Base-by-base conservation (phyloP, 64 coral and sea anemone species). In the Pachyseris speciosa region DNA sequence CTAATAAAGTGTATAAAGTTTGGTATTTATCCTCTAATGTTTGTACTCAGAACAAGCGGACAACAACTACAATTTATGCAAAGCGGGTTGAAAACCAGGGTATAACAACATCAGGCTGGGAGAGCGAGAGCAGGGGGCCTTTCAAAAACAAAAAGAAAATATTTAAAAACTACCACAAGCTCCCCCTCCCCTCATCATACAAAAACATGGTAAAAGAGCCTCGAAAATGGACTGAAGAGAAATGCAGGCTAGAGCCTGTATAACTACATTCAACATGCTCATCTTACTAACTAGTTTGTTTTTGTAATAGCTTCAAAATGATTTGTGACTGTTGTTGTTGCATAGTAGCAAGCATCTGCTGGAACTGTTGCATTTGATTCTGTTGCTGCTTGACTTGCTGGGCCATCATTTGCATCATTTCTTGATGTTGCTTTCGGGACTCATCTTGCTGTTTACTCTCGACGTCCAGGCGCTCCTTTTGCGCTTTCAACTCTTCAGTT, bases 281-380 rank as follows among this genome's bases (percentile, higher is more conserved):
- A 5, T 81, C 3, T 81, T 24, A 60, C 26, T 63, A 9, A 48
- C 45, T 83, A 61, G 3, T 83, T 58, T 61, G 33, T 37, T 37
- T 83, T 83, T 83, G 52, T 39, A 83, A 83, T 15, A 83, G 55
- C 9, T 41, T 81, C 50, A 59, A 60, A 41, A 81, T 60, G 7
- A 81, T 34, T 59, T 81, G 78, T 22, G 78, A 34, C 27, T 81
- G 49, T 31, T 81, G 49, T 81, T 81, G 78, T 81, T 81, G 78
- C 78, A 81, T 81, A 9, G 29, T 13, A 61, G 22, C 30, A 60
- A 60, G 60, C 78, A 81, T 77, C 74, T 77, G 74, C 37, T 77
- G 74, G 31, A 77, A 77, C 30, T 37, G 30, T 77, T 77, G 74
- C 42, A 77, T 81, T 60, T 81, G 78, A 37, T 60, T 40, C 51